Evolutionary conservation across 1,140 invertebrate genomes (phyloP), one percentile per base, ranked within the genome.

Genomic region (Hyles vespertilio): DNA sequence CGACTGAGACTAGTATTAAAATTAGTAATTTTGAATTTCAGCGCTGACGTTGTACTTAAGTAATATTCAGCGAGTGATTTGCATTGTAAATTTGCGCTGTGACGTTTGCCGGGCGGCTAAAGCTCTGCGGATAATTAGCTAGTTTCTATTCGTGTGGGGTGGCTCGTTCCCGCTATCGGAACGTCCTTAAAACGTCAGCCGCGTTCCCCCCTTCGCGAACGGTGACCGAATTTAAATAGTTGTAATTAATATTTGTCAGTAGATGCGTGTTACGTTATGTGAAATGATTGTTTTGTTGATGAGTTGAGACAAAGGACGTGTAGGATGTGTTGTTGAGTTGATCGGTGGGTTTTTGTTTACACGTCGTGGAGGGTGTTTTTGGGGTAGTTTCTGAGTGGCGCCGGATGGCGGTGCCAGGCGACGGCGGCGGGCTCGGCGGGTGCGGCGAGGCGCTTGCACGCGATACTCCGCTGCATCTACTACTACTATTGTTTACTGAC

Each of bases 1-100:
- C 72, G 81, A 88, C 85, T 88, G 85, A 81, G 76, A 84, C 79
- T 74, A 77, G 81, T 87, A 87, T 84, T 87, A 84, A 87, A 88
- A 85, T 88, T 79, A 84, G 63, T 87, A 84, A 88, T 88, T 87
- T 88, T 87, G 81, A 88, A 84, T 79, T 85, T 83, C 79, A 80
- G 68, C 74, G 73, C 70, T 76, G 80, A 85, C 82, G 81, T 78
- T 84, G 71, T 84, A 43, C 36, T 44, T 40, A 83, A 84, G 78
- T 87, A 87, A 89, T 89, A 89, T 86, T 84, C 82, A 79, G 77
- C 77, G 61, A 77, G 72, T 79, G 72, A 89, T 89, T 89, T 89
- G 86, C 84, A 89, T 82, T 89, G 86, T 85, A 89, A 87, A 89
- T 89, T 82, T 63, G 73, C 77, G 79, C 69, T 74, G 73, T 84